A percentile compares a stretch with the other conserved stretches of the same genome.
phyloP scores from a whole-genome alignment of 2,888 invertebrate genomes.

The Parnassius glacialis region DNA sequence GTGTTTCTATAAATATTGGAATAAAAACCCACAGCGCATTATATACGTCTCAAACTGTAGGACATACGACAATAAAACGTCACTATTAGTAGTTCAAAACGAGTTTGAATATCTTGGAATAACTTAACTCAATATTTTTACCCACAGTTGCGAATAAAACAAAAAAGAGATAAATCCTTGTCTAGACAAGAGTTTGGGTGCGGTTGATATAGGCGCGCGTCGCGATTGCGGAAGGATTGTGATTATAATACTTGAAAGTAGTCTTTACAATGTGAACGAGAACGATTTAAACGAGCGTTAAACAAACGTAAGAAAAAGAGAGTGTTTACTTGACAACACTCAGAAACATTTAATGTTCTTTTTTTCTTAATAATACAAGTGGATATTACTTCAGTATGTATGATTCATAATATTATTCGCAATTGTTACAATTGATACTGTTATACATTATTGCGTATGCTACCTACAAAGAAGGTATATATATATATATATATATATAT shows the following conservation, averaged over 20 bases:
- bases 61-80: constrained; percentile 15
- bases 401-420: constrained; percentile 6
- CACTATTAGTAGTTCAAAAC: constrained; percentile 18
- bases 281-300: constrained; percentile 3
- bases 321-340: not conserved
- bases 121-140: constrained; percentile 21
- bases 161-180: constrained; percentile 15
- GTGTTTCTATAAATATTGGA: constrained; percentile 4
- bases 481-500: too few relatives aligned
- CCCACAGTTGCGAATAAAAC: constrained; percentile 14
- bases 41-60: constrained; percentile 14
- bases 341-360: not conserved
- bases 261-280: constrained; percentile 23
- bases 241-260: constrained; percentile 23
- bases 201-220: constrained; percentile 11
- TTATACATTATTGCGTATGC: not conserved
- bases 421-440: constrained; percentile 3
- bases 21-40: constrained; percentile 18
- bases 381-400: not conserved
- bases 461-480: constrained; percentile 8
- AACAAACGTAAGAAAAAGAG: not conserved
- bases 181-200: constrained; percentile 24
- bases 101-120: constrained; percentile 22
- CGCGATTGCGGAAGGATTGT: constrained; percentile 19
- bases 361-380: not conserved